Evolutionary conservation across 1,140 invertebrate genomes (phyloP).

Genomic region (Fopius arisanus): DNA sequence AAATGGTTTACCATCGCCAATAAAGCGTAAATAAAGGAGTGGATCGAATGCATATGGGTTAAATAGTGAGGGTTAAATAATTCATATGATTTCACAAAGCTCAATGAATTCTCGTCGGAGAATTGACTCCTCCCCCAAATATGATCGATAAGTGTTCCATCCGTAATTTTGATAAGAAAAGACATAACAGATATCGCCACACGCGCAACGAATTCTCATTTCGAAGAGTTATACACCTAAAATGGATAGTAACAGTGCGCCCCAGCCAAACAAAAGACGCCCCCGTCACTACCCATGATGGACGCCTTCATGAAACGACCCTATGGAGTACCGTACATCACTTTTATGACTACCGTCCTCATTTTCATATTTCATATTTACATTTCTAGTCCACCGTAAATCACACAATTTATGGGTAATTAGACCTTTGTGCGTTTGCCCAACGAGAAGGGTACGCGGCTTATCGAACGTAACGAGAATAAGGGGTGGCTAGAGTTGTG

Average conservation of each 20-base stretch:
- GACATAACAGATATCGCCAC: not conserved
- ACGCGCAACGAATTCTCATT: not conserved
- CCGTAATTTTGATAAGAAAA: slow-evolving; percentile 7
- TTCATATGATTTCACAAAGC: no score
- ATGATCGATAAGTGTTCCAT: not conserved
- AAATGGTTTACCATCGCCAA: no score
- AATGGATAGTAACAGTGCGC: slow-evolving; percentile 41
- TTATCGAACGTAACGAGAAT: slow-evolving; percentile 36
- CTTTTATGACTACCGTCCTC: slow-evolving; percentile 81
- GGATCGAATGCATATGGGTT: no score
- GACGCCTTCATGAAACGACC: slow-evolving; percentile 78
- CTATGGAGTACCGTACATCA: slow-evolving; percentile 78
- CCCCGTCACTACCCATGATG: slow-evolving; percentile 73
- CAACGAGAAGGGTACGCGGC: slow-evolving; percentile 17
- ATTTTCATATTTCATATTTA: slow-evolving; percentile 85
- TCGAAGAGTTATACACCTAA: slow-evolving; percentile 12
- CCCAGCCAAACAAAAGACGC: slow-evolving; percentile 67
- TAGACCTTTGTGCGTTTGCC: slow-evolving; percentile 67
- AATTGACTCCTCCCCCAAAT: not conserved
- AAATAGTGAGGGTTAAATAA: no score
- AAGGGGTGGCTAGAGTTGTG: slow-evolving; percentile 11
- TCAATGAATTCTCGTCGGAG: no score
- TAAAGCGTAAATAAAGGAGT: no score
- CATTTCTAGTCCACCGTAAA: slow-evolving; percentile 71
- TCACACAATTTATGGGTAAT: slow-evolving; percentile 74